Percentiles rank a stretch among this genome's conserved stretches.
These are phyloP conservation scores for Nomada hirtipes DNA, from an alignment of 2,888 invertebrate genomes.

Conservation along the genomic window DNA sequence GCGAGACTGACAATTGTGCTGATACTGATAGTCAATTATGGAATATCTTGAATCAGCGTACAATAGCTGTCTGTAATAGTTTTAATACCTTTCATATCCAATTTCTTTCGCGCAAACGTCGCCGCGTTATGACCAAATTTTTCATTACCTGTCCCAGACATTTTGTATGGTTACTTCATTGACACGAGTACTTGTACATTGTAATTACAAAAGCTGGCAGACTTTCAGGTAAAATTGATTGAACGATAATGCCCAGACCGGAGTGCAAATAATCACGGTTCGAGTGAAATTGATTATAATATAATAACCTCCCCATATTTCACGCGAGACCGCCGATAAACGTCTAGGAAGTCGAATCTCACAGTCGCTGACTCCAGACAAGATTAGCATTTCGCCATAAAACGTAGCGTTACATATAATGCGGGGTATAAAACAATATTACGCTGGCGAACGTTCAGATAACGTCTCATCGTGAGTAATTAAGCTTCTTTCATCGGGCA, in stretches of 20 bases:
- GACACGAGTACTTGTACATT: too few relatives aligned
- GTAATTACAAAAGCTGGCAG: slow-evolving; percentile 28
- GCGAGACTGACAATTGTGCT: too few relatives aligned
- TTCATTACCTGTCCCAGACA: too few relatives aligned
- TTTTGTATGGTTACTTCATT: too few relatives aligned
- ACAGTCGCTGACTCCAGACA: not conserved
- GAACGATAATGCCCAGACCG: not conserved
- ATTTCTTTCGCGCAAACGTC: too few relatives aligned
- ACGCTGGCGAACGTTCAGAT: not conserved
- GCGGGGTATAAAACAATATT: slow-evolving; percentile 2
- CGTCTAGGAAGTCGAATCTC: not conserved
- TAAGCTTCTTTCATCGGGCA: not conserved
- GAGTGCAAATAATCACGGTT: not conserved
- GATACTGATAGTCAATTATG: too few relatives aligned
- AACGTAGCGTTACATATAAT: slow-evolving; percentile 1
- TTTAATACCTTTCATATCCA: too few relatives aligned
- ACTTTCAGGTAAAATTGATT: not conserved
- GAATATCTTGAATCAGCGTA: too few relatives aligned
- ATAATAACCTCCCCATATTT: slow-evolving; percentile 1
- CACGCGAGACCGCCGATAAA: not conserved
- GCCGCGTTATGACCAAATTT: too few relatives aligned
- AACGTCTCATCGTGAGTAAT: not conserved
- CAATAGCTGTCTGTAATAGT: too few relatives aligned
- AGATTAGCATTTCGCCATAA: slow-evolving; percentile 22
- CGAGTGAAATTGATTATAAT: slow-evolving; percentile 15